Percentiles rank a stretch among this genome's conserved stretches.
Evolutionary conservation across 1,140 invertebrate genomes (phyloP).

Genomic region (Drosophila suzukii): DNA sequence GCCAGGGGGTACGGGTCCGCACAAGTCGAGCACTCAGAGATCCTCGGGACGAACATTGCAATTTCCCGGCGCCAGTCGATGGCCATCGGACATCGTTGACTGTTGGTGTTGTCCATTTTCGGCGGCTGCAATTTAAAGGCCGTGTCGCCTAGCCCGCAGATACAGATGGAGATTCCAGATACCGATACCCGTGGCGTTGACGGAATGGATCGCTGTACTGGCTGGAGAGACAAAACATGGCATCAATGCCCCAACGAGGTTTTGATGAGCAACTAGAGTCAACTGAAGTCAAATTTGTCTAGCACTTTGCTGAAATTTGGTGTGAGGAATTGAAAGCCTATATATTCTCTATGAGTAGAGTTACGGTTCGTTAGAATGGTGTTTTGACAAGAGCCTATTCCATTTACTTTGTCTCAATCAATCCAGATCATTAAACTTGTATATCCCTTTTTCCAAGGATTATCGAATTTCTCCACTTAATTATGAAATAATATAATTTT

Average conservation of each 20-base stretch:
- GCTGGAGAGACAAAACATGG: background rate
- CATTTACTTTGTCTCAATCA: no score
- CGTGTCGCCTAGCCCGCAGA: slow-evolving; percentile 21
- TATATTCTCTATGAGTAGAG: no score
- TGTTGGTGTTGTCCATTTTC: slow-evolving; percentile 29
- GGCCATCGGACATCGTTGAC: slow-evolving; percentile 20
- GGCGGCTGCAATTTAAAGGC: slow-evolving; percentile 28
- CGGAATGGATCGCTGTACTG: slow-evolving; percentile 5
- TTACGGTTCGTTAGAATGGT: no score
- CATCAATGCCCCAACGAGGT: slow-evolving; percentile 24
- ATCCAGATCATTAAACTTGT: no score
- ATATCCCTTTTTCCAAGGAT: no score
- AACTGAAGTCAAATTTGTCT: slow-evolving; percentile 28
- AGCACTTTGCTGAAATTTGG: background rate
- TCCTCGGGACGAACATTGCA: slow-evolving; percentile 28
- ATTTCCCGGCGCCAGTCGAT: slow-evolving; percentile 21
- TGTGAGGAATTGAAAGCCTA: no score
- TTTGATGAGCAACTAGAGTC: slow-evolving; percentile 22
- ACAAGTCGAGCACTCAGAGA: background rate
- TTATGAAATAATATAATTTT: no score
- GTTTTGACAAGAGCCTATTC: no score
- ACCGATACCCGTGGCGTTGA: slow-evolving; percentile 19
- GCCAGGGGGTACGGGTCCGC: slow-evolving; percentile 4
- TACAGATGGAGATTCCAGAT: slow-evolving; percentile 19
- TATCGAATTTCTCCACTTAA: no score